A percentile compares a stretch with the other conserved stretches of the same genome.
Conservation (phyloP, 2,888 invertebrate species). For the Drosophila incognita region DNA sequence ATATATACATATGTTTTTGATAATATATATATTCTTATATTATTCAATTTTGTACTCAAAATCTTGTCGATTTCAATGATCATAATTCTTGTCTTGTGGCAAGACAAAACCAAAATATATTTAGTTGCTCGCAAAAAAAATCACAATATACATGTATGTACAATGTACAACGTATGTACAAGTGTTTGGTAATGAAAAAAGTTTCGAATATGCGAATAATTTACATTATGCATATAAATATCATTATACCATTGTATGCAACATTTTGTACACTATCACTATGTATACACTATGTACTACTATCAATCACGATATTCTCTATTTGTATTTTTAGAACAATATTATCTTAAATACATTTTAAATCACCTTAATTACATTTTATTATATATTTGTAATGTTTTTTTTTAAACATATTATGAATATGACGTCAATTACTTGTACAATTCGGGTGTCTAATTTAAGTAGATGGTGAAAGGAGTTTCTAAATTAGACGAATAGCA, state of each 20-base stretch:
- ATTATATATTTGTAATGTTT: not conserved
- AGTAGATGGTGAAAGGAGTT: no score
- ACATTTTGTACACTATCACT: not conserved
- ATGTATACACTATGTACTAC: no score
- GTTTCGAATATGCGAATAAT: not conserved
- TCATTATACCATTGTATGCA: no score
- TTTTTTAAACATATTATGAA: not conserved
- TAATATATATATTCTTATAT: no score
- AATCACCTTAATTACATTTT: not conserved
- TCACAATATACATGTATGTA: no score
- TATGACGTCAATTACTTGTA: not conserved
- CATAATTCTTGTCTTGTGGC: not conserved
- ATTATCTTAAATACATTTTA: not conserved
- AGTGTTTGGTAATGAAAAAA: conserved; percentile 1
- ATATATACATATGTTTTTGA: no score
- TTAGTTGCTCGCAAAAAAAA: not conserved
- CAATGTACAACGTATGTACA: not conserved
- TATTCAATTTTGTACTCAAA: not conserved
- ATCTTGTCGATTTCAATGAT: not conserved
- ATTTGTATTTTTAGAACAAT: not conserved
- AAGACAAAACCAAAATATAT: not conserved
- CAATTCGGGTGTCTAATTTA: no score
- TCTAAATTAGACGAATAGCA: not conserved
- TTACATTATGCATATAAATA: not conserved
- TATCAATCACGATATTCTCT: not conserved